Evolutionary conservation across 1,140 invertebrate genomes (phyloP).

Genomic region (Zaprionus davidi): DNA sequence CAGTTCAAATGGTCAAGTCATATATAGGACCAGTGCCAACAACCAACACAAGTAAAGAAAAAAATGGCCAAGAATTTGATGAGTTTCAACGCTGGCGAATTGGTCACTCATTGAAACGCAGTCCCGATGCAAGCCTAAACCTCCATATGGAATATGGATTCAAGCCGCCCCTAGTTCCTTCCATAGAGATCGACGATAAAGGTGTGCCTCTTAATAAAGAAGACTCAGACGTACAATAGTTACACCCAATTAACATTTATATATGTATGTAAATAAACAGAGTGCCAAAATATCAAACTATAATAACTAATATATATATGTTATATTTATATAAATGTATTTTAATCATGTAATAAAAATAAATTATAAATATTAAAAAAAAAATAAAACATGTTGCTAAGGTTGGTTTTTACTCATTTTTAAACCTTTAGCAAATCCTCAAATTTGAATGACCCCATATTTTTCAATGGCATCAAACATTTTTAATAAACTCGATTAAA

Average conservation of each 20-base stretch:
- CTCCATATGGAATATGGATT: slow-evolving; percentile 92
- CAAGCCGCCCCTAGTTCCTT: slow-evolving; percentile 91
- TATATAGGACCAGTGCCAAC: slow-evolving; percentile 64
- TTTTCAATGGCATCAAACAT: no score
- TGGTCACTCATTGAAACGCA: slow-evolving; percentile 74
- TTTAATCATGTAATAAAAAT: not conserved
- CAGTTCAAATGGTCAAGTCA: slow-evolving; percentile 61
- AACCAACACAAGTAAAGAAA: slow-evolving; percentile 63
- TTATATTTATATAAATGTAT: not conserved
- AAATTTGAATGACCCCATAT: no score
- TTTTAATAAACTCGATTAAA: no score
- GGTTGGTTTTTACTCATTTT: no score
- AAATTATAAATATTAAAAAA: not conserved
- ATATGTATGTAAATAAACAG: slow-evolving; percentile 30
- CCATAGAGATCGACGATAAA: slow-evolving; percentile 91
- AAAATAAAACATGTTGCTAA: no score
- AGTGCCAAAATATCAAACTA: slow-evolving; percentile 69
- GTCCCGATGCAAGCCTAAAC: slow-evolving; percentile 87
- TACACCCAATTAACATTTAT: not conserved
- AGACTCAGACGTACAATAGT: slow-evolving; percentile 47
- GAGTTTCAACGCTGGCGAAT: slow-evolving; percentile 85
- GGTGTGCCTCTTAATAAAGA: slow-evolving; percentile 85
- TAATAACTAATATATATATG: not conserved
- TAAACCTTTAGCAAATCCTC: no score
- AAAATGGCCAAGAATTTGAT: slow-evolving; percentile 61